These are phyloP conservation scores for Aptenodytes patagonicus DNA, from an alignment of 2,113 vertebrate genomes.

Conservation along the genomic window DNA sequence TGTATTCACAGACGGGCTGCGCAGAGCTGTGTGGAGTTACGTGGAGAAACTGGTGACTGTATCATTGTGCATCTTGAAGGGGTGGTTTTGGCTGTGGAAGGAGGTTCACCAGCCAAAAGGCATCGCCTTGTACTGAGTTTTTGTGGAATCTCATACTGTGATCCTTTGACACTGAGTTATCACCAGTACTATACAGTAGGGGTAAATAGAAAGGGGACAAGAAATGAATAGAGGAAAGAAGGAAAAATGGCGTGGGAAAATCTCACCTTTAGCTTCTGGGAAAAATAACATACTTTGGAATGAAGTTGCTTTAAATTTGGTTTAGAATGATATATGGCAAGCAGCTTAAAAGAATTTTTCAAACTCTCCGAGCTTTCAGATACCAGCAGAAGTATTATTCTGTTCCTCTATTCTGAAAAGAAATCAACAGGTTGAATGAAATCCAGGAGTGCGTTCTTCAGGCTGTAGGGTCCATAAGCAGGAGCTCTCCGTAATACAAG, in stretches of 20 bases:
- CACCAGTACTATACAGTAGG: background rate
- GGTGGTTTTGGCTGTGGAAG: background rate
- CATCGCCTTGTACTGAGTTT: background rate
- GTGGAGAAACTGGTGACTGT: background rate
- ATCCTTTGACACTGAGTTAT: background rate
- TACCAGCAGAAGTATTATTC: background rate
- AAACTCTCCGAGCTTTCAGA: background rate
- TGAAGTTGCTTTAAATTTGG: background rate
- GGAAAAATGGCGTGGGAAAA: background rate
- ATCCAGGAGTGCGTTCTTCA: background rate
- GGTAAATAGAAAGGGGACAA: background rate
- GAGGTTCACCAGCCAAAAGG: background rate
- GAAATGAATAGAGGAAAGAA: background rate
- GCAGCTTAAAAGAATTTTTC: background rate
- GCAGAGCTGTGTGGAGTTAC: background rate
- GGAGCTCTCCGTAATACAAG: rapidly evolving
- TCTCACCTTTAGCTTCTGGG: background rate
- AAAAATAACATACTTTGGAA: background rate
- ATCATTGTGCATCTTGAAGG: background rate
- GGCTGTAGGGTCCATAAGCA: background rate
- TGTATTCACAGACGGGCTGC: background rate
- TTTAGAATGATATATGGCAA: background rate
- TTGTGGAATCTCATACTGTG: background rate
- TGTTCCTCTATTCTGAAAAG: background rate
- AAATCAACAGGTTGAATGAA: background rate